A percentile compares a stretch with the other conserved stretches of the same genome.
Conservation (phyloP, 2,888 invertebrate genomes). For the Crioceris asparagi region DNA sequence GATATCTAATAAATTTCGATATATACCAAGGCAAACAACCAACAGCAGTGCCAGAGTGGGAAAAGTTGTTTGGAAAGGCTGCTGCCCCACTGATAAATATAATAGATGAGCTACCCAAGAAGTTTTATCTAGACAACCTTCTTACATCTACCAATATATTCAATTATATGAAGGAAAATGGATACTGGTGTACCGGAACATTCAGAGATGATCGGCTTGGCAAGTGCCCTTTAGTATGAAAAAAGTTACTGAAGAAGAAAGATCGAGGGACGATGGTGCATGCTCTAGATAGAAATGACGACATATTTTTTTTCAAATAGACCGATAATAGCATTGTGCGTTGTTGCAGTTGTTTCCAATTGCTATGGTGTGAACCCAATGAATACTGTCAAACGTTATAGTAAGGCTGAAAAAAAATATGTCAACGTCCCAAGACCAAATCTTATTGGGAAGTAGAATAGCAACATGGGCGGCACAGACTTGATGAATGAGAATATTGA, state of each 20-base stretch:
- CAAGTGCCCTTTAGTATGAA: constrained; percentile 9
- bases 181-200: constrained; percentile 21
- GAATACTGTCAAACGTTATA: constrained; percentile 7
- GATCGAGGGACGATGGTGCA: constrained; percentile 7
- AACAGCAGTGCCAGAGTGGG: constrained; percentile 1
- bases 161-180: constrained; percentile 13
- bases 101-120: constrained; percentile 10
- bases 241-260: constrained; percentile 7
- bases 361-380: constrained; percentile 6
- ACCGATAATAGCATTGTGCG: constrained; percentile 18
- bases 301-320: constrained; percentile 17
- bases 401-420: constrained; percentile 3
- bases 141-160: constrained; percentile 22
- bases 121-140: constrained; percentile 15
- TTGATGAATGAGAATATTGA: constrained; percentile 12
- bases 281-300: constrained; percentile 10
- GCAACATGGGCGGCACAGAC: constrained; percentile 13
- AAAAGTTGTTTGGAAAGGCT: constrained; percentile 11
- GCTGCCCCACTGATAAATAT: constrained; percentile 12
- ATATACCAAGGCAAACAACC: constrained; percentile 24
- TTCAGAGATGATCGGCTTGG: constrained; percentile 17
- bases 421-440: not conserved
- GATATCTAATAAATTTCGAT: constrained; percentile 28
- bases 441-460: not conserved
- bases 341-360: constrained; percentile 15